Percentiles rank a stretch among this genome's conserved stretches.
Evolutionary conservation across 2,888 invertebrate species (phyloP).

Genomic region (Tuberolachnus salignus): DNA sequence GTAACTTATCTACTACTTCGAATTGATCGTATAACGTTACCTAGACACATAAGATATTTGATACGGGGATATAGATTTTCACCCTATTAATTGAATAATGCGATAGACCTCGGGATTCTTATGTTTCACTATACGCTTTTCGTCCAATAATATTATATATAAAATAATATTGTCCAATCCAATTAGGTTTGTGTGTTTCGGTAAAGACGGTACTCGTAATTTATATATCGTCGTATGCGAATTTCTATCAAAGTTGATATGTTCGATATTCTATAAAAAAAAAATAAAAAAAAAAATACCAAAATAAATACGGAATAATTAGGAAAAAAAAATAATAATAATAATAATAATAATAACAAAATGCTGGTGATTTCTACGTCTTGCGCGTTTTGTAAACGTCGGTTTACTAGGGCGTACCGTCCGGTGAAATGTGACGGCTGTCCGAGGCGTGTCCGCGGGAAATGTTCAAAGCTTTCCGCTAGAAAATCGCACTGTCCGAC

Average conservation of each 20-base stretch:
- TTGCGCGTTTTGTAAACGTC: slow-evolving; percentile 3
- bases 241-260: background rate
- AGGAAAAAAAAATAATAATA: too few species aligned
- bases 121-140: background rate
- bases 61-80: background rate
- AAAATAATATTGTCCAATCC: background rate
- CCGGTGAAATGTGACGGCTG: slow-evolving; percentile 23
- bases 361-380: background rate
- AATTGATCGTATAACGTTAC: too few species aligned
- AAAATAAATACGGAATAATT: too few species aligned
- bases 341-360: background rate
- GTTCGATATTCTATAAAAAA: background rate
- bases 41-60: background rate
- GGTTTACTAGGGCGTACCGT: slow-evolving; percentile 5
- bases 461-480: background rate
- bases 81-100: background rate
- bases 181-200: background rate
- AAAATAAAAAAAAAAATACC: background rate
- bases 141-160: background rate
- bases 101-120: background rate
- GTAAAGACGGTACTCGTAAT: too few species aligned
- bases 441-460: background rate
- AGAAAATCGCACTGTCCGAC: background rate
- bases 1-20: too few species aligned
- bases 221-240: too few species aligned